These are phyloP conservation scores for Phaetusa simplex DNA, from an alignment of 2,113 vertebrate species.

Conservation along the genomic window DNA sequence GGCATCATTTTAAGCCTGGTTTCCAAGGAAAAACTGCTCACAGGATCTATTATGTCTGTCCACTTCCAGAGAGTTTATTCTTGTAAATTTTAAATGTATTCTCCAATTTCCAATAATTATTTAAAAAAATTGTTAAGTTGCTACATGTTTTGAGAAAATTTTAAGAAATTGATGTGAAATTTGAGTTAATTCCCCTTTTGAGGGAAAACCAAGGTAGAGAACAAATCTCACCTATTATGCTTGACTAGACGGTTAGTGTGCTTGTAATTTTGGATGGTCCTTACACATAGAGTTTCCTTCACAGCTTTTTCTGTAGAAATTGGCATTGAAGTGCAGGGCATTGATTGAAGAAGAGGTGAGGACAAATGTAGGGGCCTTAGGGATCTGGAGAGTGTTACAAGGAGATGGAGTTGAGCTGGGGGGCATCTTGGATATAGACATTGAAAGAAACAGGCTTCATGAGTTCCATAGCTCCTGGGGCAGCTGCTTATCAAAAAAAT, in stretches of 20 bases:
- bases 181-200: background rate
- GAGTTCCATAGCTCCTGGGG: background rate
- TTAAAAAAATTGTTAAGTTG: background rate
- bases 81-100: background rate
- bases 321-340: background rate
- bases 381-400: background rate
- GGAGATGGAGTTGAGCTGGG: background rate
- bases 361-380: too few species aligned
- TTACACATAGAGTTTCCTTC: background rate
- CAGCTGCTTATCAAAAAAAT: background rate
- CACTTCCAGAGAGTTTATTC: background rate
- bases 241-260: background rate
- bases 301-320: background rate
- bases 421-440: background rate
- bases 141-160: background rate
- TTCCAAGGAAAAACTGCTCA: background rate
- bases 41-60: background rate
- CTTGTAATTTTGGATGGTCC: background rate
- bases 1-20: background rate
- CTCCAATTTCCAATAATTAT: background rate
- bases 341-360: background rate
- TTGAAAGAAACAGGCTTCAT: background rate
- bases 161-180: background rate
- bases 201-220: background rate
- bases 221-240: background rate